phyloP scores from a whole-genome alignment of 2,888 invertebrate species.

The Nymphalis polychloros region DNA sequence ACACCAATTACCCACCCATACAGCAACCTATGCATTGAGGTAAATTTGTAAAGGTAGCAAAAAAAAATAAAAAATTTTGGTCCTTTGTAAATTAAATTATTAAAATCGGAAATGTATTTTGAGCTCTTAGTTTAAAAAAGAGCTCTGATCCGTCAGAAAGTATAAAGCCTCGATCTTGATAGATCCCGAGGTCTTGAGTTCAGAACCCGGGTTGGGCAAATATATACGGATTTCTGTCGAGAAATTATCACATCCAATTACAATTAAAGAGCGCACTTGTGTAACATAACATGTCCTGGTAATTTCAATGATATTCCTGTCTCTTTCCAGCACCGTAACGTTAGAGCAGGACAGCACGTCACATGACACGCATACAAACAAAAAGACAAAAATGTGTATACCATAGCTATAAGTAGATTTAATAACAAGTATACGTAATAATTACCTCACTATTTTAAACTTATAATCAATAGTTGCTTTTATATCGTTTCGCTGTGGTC shows the following conservation, averaged over 20 bases:
- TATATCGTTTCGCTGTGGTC: constrained; percentile 16
- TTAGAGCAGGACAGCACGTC: constrained; percentile 30
- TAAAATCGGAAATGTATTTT: neutral
- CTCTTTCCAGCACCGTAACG: constrained; percentile 27
- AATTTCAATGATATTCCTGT: neutral
- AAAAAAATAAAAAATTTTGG: neutral
- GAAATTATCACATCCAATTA: too few species aligned
- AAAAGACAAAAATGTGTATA: constrained; percentile 66
- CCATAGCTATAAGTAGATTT: constrained; percentile 56
- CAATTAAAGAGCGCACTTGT: too few species aligned
- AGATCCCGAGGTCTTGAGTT: neutral
- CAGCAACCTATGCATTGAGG: constrained; percentile 63
- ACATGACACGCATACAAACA: constrained; percentile 35
- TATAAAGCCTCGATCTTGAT: neutral
- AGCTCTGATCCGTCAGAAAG: neutral
- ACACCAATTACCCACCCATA: constrained; percentile 50
- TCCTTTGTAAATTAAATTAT: neutral
- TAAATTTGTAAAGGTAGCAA: neutral
- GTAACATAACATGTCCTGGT: too few species aligned
- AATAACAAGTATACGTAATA: constrained; percentile 84
- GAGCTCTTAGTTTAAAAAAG: neutral
- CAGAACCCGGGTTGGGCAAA: too few species aligned
- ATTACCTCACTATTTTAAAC: constrained; percentile 81
- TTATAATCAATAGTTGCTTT: constrained; percentile 44
- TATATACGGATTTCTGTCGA: too few species aligned